Evolutionary conservation across 2,888 invertebrate genomes (phyloP), one percentile per base, ranked within the genome.

Genomic region (Acanthococcus lagerstroemiae): DNA sequence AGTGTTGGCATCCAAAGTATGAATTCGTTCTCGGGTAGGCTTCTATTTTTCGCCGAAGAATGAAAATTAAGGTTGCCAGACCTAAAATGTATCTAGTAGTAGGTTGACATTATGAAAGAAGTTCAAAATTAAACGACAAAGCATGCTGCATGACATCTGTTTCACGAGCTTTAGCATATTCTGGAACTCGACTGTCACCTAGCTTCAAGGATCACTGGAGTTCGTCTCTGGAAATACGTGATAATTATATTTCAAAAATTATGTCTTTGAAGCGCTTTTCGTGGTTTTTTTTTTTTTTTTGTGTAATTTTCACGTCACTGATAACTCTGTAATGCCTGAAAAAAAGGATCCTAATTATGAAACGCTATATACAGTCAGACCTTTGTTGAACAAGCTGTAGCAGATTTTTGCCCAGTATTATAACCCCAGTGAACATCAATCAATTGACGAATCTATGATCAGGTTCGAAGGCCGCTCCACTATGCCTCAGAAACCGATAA

Each of bases 401-500:
- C 15, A 6, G 19, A 65, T 19, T 50, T 65, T 65, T 7, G 17
- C 24, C 30, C 25, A 21, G 21, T 54, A 24, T 55, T 55, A 44
- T 22, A 55, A 65, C 3, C 65, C 55, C 19, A 44, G 22, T 2
- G 37, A 27, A 65, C 17, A 26, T 24, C 46, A 65, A 45, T 45
- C 66, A 48, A 56, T 70, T 57, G 67, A 69, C 46, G 68, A 69
- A 55, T 67, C 66, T 6, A 69, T 69, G 66, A 67, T 68, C 12
- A 4, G 22, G 17, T 68, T 67, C 56, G 67, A 69, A 55, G 67
- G 67, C 4, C 7, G 67, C 2, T 54, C 48, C 9, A 21, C 26
- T 0, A 69, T 66, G 54, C 65, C 61, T 9, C 46, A 56, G 25
- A 69, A 69, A 50, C 68, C 68, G 1, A 63, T 67, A 15, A 69